phyloP scores from a whole-genome alignment of 1,140 invertebrate genomes.

The Drosophila kurseongensis region DNA sequence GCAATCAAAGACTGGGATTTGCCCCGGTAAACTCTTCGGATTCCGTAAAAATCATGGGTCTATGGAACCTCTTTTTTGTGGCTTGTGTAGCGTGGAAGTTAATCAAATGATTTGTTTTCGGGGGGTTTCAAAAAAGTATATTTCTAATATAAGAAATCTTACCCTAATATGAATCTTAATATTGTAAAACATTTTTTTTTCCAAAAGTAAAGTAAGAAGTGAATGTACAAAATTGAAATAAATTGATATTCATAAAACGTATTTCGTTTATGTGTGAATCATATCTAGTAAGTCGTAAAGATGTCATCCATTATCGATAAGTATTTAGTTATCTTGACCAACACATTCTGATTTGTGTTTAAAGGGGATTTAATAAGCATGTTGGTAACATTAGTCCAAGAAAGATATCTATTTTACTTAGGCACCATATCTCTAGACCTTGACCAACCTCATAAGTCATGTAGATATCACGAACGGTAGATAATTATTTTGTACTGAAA shows the following conservation, averaged over 20 bases:
- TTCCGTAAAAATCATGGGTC: neutral
- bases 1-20: slow-evolving; percentile 89
- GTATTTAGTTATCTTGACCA: neutral
- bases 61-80: neutral
- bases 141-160: too few relatives aligned
- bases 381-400: too few relatives aligned
- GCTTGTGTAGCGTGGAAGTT: neutral
- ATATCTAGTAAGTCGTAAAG: neutral
- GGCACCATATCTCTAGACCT: slow-evolving; percentile 1
- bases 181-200: neutral
- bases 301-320: neutral
- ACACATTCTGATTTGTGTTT: too few relatives aligned
- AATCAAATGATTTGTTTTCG: neutral
- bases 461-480: slow-evolving; percentile 8
- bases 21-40: slow-evolving; percentile 53
- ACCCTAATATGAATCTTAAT: neutral
- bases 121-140: neutral
- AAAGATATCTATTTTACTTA: neutral
- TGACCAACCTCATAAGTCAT: slow-evolving; percentile 16
- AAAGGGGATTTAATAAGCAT: too few relatives aligned
- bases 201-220: neutral
- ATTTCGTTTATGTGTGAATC: neutral
- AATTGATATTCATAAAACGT: neutral
- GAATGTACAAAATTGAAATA: neutral
- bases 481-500: slow-evolving; percentile 2